These are phyloP conservation scores for Drosophila limbata DNA, from an alignment of 2,888 invertebrate genomes.

Conservation along the genomic window DNA sequence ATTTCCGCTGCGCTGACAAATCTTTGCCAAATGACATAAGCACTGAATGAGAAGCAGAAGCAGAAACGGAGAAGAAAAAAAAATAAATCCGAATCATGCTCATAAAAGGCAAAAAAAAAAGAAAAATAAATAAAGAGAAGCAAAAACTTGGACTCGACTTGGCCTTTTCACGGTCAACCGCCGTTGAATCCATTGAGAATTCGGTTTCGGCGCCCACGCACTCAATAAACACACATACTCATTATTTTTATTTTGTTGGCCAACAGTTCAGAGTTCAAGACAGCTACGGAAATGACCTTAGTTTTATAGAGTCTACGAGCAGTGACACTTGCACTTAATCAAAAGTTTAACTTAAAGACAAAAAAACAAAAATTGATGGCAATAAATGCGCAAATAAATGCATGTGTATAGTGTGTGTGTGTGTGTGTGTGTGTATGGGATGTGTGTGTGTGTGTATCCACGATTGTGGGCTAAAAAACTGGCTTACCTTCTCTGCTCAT, in stretches of 20 bases:
- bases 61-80: slow-evolving; percentile 5
- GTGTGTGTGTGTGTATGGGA: slow-evolving; percentile 18
- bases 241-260: not conserved
- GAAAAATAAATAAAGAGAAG: slow-evolving; percentile 16
- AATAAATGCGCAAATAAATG: slow-evolving; percentile 37
- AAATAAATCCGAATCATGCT: slow-evolving; percentile 60
- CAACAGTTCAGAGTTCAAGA: slow-evolving; percentile 24
- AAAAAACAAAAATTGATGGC: slow-evolving; percentile 46
- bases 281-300: slow-evolving; percentile 17
- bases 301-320: not conserved
- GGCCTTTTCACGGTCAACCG: slow-evolving; percentile 70
- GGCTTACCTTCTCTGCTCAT: slow-evolving; percentile 81
- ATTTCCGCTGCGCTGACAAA: slow-evolving; percentile 59
- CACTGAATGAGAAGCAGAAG: slow-evolving; percentile 32
- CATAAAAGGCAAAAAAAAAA: slow-evolving; percentile 63
- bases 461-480: slow-evolving; percentile 71
- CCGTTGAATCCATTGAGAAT: slow-evolving; percentile 30
- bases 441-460: slow-evolving; percentile 28
- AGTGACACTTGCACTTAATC: slow-evolving; percentile 46
- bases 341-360: slow-evolving; percentile 31
- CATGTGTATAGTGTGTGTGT: not conserved
- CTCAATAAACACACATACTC: not conserved
- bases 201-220: slow-evolving; percentile 49
- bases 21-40: slow-evolving; percentile 73
- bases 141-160: slow-evolving; percentile 32